Conservation (phyloP, 2,888 invertebrate genomes). For the Eristalis arbustorum region DNA sequence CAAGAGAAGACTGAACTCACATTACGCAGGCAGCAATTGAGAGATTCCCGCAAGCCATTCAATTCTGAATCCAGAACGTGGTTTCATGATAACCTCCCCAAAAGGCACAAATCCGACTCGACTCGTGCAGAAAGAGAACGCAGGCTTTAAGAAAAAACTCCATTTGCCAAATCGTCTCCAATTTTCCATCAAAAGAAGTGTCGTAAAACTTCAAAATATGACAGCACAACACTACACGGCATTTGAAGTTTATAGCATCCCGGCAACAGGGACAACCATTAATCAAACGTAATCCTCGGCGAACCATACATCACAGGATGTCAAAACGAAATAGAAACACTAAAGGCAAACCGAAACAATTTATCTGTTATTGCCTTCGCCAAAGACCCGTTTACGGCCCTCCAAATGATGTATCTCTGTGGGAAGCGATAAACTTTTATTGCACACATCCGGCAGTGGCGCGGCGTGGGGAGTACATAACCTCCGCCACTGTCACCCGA, state of each 20-base stretch:
- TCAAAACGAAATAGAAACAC: slow-evolving; percentile 37
- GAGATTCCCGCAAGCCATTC: too few species aligned
- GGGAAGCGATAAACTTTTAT: slow-evolving; percentile 47
- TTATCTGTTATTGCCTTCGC: slow-evolving; percentile 39
- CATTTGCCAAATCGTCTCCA: not conserved
- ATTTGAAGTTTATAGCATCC: not conserved
- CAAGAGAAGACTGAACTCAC: too few species aligned
- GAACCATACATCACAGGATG: slow-evolving; percentile 26
- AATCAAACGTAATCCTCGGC: slow-evolving; percentile 31
- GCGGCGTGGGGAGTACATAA: not conserved
- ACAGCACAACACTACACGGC: not conserved
- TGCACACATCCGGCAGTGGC: slow-evolving; percentile 3
- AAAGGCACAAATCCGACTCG: too few species aligned
- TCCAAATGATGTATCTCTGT: slow-evolving; percentile 34
- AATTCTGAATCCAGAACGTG: too few species aligned
- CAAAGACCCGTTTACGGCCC: slow-evolving; percentile 32
- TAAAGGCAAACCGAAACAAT: slow-evolving; percentile 35
- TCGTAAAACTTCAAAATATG: not conserved
- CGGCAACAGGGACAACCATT: slow-evolving; percentile 1
- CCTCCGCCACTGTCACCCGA: not conserved
- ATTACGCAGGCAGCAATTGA: too few species aligned
- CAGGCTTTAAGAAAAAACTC: not conserved
- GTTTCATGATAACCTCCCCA: too few species aligned
- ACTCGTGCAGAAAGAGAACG: too few species aligned
- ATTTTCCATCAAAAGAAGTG: not conserved